Conservation (phyloP, 2,797 vertebrate species). For the Pipistrellus kuhlii region DNA sequence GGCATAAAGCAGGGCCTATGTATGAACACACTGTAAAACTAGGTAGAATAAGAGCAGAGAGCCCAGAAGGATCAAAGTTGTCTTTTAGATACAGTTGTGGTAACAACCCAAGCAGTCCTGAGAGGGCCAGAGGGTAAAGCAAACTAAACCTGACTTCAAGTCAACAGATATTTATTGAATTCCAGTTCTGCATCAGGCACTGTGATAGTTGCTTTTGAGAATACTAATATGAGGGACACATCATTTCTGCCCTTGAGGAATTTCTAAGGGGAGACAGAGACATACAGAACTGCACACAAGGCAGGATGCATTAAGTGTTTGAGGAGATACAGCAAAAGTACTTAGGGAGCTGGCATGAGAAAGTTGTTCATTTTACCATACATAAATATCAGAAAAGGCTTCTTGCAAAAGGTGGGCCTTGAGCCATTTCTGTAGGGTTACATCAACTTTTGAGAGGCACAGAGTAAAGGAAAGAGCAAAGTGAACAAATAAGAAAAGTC, state of each 20-base stretch:
- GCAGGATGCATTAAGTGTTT: background rate
- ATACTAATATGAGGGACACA: conserved; percentile 34
- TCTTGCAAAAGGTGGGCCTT: background rate
- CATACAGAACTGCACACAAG: background rate
- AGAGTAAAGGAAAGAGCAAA: background rate
- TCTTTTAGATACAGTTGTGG: conserved; percentile 60
- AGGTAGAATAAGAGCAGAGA: conserved; percentile 66
- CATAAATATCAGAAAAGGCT: background rate
- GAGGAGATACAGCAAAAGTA: background rate
- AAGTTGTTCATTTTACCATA: conserved; percentile 9
- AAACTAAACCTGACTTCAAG: conserved; percentile 56
- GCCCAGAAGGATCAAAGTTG: conserved; percentile 58
- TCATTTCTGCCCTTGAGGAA: conserved; percentile 4
- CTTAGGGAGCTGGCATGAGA: background rate
- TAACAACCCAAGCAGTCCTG: background rate
- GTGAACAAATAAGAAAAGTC: background rate
- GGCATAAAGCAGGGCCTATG: conserved; percentile 45
- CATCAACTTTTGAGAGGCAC: background rate
- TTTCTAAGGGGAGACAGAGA: conserved; percentile 22
- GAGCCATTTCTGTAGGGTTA: background rate
- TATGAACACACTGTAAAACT: conserved; percentile 68
- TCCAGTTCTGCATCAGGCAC: background rate
- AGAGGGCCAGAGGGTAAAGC: conserved; percentile 54
- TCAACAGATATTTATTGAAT: conserved; percentile 66
- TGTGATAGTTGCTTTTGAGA: conserved; percentile 25